These are phyloP conservation scores for Perizoma affinitatum DNA, from an alignment of 2,888 invertebrate species.

Conservation along the genomic window DNA sequence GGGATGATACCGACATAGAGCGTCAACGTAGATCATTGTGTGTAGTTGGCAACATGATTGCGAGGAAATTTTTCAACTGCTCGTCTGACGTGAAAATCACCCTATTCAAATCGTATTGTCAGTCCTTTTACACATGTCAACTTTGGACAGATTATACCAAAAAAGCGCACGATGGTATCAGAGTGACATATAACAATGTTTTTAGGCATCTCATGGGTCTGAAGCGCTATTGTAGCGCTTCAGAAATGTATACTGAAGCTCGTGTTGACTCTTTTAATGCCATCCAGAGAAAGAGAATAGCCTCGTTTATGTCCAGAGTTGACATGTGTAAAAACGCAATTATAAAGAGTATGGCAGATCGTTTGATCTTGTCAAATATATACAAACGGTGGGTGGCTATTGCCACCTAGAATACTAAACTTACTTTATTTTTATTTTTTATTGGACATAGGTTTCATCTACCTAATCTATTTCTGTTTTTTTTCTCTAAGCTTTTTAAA, in stretches of 20 bases:
- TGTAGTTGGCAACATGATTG: constrained; percentile 3
- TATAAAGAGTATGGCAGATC: constrained; percentile 2
- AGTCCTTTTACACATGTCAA: constrained; percentile 3
- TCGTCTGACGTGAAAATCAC: constrained; percentile 2
- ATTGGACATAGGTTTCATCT: too few relatives aligned
- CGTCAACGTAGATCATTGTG: too few relatives aligned
- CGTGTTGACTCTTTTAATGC: constrained; percentile 9
- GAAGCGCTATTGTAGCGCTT: constrained; percentile 1
- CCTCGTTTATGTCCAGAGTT: constrained; percentile 9
- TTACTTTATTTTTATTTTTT: too few relatives aligned
- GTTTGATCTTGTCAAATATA: not conserved
- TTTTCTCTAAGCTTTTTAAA: too few relatives aligned
- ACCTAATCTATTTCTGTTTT: too few relatives aligned
- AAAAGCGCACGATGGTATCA: constrained; percentile 3
- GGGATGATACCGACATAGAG: not conserved
- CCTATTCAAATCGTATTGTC: constrained; percentile 3
- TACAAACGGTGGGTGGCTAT: constrained; percentile 6
- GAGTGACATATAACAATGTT: constrained; percentile 5
- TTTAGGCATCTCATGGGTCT: constrained; percentile 9
- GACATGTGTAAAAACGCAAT: constrained; percentile 7
- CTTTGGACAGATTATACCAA: constrained; percentile 12
- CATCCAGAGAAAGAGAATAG: constrained; percentile 5
- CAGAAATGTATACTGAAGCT: constrained; percentile 2
- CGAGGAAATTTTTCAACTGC: constrained; percentile 3
- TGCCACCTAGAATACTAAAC: not conserved